Base-by-base conservation (phyloP, 2,888 invertebrate genomes). In the Oxytorus armatus region DNA sequence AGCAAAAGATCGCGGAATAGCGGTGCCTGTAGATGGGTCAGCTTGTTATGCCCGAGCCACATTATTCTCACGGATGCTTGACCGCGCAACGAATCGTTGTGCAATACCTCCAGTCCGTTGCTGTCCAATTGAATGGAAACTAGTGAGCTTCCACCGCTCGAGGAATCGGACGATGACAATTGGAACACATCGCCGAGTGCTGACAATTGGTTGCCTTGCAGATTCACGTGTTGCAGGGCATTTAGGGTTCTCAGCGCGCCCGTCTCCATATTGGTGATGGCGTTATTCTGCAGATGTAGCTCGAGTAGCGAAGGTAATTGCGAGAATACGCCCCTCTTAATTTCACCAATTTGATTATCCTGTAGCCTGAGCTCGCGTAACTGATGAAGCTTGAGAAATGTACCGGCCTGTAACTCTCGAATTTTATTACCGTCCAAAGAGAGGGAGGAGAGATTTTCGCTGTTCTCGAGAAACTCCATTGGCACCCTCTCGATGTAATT, bases 371-470 rank as follows among this genome's bases (percentile, higher is more conserved):
- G 94, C 92, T 98, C 97, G 72, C 96, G 94, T 77, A 98, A 92
- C 86, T 95, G 95, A 76, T 94, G 93, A 85, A 96, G 93, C 89
- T 95, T 96, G 81, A 95, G 94, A 91, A 98, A 98, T 85, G 96
- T 95, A 78, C 96, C 96, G 55, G 95, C 95, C 87, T 96, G 95
- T 85, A 97, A 92, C 88, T 96, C 95, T 80, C 94, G 94, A 82
- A 98, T 96, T 92, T 95, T 94, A 92, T 98, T 98, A 89, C 96
- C 96, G 93, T 98, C 98, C 91, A 98, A 92, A 85, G 97, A 97
- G 86, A 98, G 92, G 0, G 97, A 96, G 16, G 96, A 95, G 77
- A 98, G 93, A 89, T 95, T 96, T 82, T 94, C 94, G 91, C 96
- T 96, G 88, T 94, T 93, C 87, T 95, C 94, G 89, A 97, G 96